These are phyloP conservation scores for Pollachius pollachius DNA, from an alignment of 2,113 vertebrate genomes.

Conservation along the genomic window DNA sequence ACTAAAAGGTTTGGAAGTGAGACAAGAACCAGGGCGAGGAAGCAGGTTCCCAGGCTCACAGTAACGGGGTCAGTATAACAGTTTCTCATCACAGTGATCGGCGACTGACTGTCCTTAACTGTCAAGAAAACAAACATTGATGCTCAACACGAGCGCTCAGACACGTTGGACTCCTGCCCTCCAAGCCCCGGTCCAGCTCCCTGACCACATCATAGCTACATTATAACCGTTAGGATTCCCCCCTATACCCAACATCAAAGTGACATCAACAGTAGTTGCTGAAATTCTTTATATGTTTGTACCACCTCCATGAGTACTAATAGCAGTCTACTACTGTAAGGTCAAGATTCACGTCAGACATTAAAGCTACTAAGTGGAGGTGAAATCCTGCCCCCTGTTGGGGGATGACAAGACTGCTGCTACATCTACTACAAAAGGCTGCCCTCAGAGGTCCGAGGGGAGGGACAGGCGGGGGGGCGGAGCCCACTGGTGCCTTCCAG, in stretches of 20 bases:
- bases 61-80: conserved; percentile 71
- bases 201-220: conserved; percentile 58
- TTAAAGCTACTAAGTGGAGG: conserved; percentile 36
- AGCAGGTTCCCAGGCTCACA: conserved; percentile 62
- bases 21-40: conserved; percentile 37
- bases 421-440: conserved; percentile 65
- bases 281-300: conserved; percentile 32
- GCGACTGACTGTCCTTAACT: conserved; percentile 60
- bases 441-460: conserved; percentile 24
- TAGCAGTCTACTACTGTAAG: conserved; percentile 32
- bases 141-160: conserved; percentile 46
- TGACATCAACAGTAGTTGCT: conserved; percentile 51
- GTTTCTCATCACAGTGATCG: conserved; percentile 80
- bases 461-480: conserved; percentile 5
- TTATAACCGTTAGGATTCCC: conserved; percentile 34
- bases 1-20: conserved; percentile 25
- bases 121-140: conserved; percentile 59
- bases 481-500: conserved; percentile 36
- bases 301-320: conserved; percentile 36
- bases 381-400: conserved; percentile 42
- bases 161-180: conserved; percentile 18
- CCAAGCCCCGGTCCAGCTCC: conserved; percentile 17
- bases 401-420: conserved; percentile 56
- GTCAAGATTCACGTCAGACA: conserved; percentile 25
- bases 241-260: conserved; percentile 17